phyloP scores from a whole-genome alignment of 2,888 invertebrate genomes.

The Brenthis daphne region DNA sequence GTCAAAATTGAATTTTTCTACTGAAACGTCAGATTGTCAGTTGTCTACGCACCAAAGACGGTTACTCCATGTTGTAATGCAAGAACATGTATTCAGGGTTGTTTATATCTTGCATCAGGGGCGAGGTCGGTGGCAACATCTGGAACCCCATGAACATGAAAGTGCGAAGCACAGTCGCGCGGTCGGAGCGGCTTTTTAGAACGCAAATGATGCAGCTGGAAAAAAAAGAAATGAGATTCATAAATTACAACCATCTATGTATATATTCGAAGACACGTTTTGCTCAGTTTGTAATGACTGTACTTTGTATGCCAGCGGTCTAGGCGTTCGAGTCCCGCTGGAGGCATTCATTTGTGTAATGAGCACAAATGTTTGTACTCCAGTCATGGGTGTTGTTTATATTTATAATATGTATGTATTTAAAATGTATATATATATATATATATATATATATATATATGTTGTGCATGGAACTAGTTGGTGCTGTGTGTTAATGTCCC shows the following conservation, averaged over 20 bases:
- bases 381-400: too few species aligned
- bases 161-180: conserved; percentile 93
- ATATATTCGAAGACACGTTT: background rate
- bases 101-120: conserved; percentile 75
- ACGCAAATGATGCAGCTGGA: conserved; percentile 85
- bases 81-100: conserved; percentile 82
- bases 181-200: conserved; percentile 91
- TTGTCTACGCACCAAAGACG: conserved; percentile 27
- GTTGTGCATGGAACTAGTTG: too few species aligned
- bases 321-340: too few species aligned
- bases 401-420: too few species aligned
- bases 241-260: background rate
- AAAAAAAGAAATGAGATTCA: conserved; percentile 23
- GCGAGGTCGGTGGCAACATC: conserved; percentile 91
- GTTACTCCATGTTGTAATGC: conserved; percentile 75
- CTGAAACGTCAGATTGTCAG: conserved; percentile 12
- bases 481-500: too few species aligned
- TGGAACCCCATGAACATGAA: conserved; percentile 99
- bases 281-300: too few species aligned
- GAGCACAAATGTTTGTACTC: too few species aligned
- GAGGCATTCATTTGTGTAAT: too few species aligned
- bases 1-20: conserved; percentile 22
- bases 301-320: too few species aligned
- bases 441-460: too few species aligned
- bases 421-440: too few species aligned